Percentiles rank a stretch among this genome's conserved stretches.
These are phyloP conservation scores for Coracias cyanogaster DNA, from an alignment of 2,797 vertebrate species.

Conservation along the genomic window DNA sequence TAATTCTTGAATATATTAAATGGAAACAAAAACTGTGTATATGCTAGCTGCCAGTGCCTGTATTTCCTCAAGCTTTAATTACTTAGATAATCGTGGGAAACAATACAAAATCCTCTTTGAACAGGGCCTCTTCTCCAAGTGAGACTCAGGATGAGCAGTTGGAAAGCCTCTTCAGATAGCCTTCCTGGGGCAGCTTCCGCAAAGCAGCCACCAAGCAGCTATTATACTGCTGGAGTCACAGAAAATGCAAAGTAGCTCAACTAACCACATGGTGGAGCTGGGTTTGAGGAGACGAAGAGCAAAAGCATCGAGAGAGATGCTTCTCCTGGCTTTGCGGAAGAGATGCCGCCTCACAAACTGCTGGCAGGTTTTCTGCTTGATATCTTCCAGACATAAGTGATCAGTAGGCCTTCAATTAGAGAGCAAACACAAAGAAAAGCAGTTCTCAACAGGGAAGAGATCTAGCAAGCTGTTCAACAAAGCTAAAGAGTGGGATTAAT, in stretches of 20 bases:
- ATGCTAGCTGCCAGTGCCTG: background rate
- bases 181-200: background rate
- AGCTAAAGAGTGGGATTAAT: background rate
- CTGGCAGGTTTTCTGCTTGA: background rate
- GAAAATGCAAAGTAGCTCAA: background rate
- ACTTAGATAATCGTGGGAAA: background rate
- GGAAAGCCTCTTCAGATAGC: background rate
- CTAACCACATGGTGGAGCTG: conserved; percentile 15
- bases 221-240: fast-evolving
- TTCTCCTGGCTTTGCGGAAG: background rate
- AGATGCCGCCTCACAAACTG: background rate
- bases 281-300: background rate
- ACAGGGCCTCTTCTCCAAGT: background rate
- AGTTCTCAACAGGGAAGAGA: background rate
- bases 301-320: background rate
- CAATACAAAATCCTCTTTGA: background rate
- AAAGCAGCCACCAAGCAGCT: background rate
- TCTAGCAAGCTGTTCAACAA: background rate
- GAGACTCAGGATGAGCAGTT: background rate
- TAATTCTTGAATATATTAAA: background rate
- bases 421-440: background rate
- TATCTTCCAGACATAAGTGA: background rate
- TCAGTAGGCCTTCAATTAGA: background rate
- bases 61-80: background rate
- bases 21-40: background rate